These are phyloP conservation scores for Ischnura elegans DNA, from an alignment of 2,888 invertebrate species.

Conservation along the genomic window DNA sequence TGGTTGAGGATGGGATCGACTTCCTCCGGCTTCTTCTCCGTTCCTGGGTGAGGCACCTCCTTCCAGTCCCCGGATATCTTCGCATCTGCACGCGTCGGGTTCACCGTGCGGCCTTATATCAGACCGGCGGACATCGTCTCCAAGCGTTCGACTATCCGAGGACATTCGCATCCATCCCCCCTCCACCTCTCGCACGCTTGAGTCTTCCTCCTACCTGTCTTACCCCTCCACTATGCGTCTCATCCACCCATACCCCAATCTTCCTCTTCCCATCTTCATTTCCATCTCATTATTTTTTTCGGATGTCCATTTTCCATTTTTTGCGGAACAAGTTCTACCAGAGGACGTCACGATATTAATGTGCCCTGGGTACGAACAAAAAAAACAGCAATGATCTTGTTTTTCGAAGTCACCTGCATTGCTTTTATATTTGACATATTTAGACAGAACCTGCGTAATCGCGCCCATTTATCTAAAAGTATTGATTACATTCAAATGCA, in stretches of 20 bases:
- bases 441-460: no score
- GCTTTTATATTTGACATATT: no score
- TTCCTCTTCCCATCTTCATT: not conserved
- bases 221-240: not conserved
- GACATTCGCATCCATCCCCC: conserved; percentile 4
- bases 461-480: no score
- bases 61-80: not conserved
- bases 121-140: not conserved
- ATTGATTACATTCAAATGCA: no score
- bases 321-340: not conserved
- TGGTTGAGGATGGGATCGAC: not conserved
- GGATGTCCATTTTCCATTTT: not conserved
- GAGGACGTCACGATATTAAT: no score
- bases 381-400: no score
- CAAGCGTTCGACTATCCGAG: conserved; percentile 4
- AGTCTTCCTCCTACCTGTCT: not conserved
- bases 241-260: not conserved
- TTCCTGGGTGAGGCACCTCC: not conserved
- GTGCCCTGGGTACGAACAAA: no score
- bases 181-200: not conserved
- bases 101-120: not conserved
- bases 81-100: not conserved
- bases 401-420: no score
- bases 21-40: not conserved
- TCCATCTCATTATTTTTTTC: not conserved